Conservation (phyloP, 2,113 vertebrate genomes). For the Amazona vittata region DNA sequence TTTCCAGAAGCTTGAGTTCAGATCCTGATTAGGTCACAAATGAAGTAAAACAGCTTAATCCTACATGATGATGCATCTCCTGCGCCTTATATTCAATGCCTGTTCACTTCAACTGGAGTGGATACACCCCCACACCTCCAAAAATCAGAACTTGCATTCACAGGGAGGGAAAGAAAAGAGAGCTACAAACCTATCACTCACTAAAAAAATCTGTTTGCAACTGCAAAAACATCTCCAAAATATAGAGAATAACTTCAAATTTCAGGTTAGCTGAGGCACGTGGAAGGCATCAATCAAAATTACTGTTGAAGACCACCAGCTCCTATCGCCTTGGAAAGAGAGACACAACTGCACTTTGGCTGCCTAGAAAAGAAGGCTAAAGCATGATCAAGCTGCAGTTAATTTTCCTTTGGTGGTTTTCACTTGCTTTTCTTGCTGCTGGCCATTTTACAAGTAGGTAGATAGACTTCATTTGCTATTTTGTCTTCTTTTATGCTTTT, state of each 20-base stretch:
- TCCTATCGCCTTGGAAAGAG: neutral
- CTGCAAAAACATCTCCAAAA: neutral
- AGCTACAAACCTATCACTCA: neutral
- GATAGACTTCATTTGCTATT: neutral
- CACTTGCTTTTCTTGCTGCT: neutral
- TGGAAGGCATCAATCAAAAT: neutral
- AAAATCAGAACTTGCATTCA: neutral
- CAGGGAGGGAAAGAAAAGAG: neutral
- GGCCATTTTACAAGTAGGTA: neutral
- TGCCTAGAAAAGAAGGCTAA: neutral
- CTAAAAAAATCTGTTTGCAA: neutral
- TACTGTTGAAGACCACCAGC: neutral
- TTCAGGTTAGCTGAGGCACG: neutral
- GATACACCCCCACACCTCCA: neutral
- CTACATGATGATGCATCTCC: neutral
- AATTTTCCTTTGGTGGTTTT: neutral
- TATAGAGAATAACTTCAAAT: neutral
- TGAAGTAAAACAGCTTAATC: neutral
- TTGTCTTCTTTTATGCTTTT: neutral
- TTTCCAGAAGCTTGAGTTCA: conserved; percentile 1
- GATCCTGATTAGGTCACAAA: neutral
- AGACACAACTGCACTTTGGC: neutral
- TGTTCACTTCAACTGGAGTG: neutral
- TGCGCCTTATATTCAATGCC: neutral
- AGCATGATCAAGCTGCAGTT: neutral